A percentile compares a stretch with the other conserved stretches of the same genome.
phyloP scores from a whole-genome alignment of 2,888 invertebrate species.

The Caenorhabditis virilis region DNA sequence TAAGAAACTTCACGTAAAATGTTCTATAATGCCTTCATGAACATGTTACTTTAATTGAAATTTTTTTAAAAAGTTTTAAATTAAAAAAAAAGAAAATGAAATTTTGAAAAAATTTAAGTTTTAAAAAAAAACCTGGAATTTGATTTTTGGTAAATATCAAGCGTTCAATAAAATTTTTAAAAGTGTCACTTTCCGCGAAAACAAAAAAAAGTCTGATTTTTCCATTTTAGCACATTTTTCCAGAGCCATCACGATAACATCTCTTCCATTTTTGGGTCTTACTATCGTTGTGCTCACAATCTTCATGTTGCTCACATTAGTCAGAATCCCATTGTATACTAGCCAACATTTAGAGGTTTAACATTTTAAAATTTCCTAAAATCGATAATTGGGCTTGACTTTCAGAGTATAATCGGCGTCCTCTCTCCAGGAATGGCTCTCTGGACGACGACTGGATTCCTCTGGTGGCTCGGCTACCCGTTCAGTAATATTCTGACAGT shows the following conservation, averaged over 20 bases:
- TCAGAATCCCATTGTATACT: conserved; percentile 56
- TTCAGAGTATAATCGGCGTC: conserved; percentile 62
- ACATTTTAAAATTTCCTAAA: neutral
- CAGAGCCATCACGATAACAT: conserved; percentile 58
- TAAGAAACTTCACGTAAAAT: no score
- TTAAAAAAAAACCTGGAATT: no score
- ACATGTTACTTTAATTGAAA: no score
- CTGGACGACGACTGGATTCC: conserved; percentile 59
- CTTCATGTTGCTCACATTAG: conserved; percentile 63
- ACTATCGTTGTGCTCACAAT: conserved; percentile 57
- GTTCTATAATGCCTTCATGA: no score
- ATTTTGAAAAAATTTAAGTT: no score
- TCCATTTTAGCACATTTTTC: no score
- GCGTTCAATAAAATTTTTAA: no score
- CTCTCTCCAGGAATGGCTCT: conserved; percentile 65
- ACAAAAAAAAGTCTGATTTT: no score
- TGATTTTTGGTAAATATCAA: no score
- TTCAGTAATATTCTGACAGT: conserved; percentile 67
- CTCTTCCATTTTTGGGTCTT: conserved; percentile 59
- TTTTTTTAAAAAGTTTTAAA: no score
- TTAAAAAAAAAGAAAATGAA: no score
- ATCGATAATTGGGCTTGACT: neutral
- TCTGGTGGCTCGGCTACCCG: conserved; percentile 59
- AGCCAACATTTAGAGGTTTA: conserved; percentile 63
- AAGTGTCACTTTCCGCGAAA: no score